phyloP scores from a whole-genome alignment of 2,888 invertebrate genomes.

The Agrilus mali region DNA sequence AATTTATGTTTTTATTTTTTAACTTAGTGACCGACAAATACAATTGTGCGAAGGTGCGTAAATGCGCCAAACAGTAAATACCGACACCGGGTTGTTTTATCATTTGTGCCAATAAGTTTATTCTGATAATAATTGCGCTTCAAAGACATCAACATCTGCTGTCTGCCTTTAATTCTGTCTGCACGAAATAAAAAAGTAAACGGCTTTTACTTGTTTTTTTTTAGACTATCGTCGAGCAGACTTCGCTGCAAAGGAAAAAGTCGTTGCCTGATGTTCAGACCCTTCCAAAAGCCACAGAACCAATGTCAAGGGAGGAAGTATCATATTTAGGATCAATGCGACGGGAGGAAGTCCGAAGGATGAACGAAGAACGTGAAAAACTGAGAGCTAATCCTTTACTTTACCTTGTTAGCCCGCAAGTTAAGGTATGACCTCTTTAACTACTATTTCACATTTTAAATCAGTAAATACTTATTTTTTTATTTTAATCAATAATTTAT shows the following conservation, averaged over 20 bases:
- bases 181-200: constrained; percentile 7
- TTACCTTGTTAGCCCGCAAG: constrained; percentile 93
- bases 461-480: too few species aligned
- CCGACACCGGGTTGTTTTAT: too few species aligned
- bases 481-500: too few species aligned
- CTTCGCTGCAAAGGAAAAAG: constrained; percentile 82
- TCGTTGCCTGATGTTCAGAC: constrained; percentile 91
- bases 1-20: too few species aligned
- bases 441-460: neutral
- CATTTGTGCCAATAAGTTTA: too few species aligned
- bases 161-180: constrained; percentile 1
- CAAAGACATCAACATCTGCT: too few species aligned
- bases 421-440: constrained; percentile 59
- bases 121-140: too few species aligned
- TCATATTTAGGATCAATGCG: constrained; percentile 87
- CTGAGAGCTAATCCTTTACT: constrained; percentile 89
- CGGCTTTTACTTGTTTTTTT: constrained; percentile 18
- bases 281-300: constrained; percentile 64
- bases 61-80: too few species aligned
- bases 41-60: too few species aligned
- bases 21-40: too few species aligned
- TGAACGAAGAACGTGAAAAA: constrained; percentile 83
- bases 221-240: constrained; percentile 67
- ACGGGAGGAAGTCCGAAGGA: constrained; percentile 85
- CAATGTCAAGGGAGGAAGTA: constrained; percentile 91